Percentiles rank a stretch among this genome's conserved stretches.
phyloP scores from a whole-genome alignment of 2,888 invertebrate species.

The Mongoloraphidia duomilia region DNA sequence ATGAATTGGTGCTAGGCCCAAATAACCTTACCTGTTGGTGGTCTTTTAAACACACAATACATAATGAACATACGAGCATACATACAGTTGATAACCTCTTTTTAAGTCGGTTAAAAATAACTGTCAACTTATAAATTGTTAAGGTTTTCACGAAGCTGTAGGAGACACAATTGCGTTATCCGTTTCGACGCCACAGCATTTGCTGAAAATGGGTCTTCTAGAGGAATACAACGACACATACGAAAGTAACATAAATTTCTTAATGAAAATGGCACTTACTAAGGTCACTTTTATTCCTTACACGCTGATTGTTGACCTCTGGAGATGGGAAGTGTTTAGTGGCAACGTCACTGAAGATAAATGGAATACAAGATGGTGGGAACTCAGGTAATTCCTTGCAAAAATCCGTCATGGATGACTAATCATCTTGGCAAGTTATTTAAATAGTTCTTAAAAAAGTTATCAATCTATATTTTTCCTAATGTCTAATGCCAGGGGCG shows the following conservation, averaged over 20 bases:
- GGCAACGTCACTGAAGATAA: slow-evolving; percentile 28
- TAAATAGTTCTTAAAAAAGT: too few relatives aligned
- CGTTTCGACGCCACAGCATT: slow-evolving; percentile 36
- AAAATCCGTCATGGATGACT: too few relatives aligned
- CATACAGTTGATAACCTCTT: too few relatives aligned
- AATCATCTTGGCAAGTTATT: too few relatives aligned
- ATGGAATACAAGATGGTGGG: slow-evolving; percentile 33
- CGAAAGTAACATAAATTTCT: slow-evolving; percentile 29
- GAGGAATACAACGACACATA: slow-evolving; percentile 25
- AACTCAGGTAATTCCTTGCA: slow-evolving; percentile 16
- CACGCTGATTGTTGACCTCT: slow-evolving; percentile 38
- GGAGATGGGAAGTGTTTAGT: slow-evolving; percentile 42
- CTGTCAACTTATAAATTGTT: too few relatives aligned
- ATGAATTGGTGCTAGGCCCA: too few relatives aligned
- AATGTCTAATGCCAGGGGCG: too few relatives aligned
- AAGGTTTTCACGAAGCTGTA: slow-evolving; percentile 49
- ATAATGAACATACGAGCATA: too few relatives aligned
- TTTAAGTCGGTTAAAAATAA: too few relatives aligned
- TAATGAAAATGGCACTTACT: slow-evolving; percentile 32
- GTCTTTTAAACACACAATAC: too few relatives aligned
- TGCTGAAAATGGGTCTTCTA: slow-evolving; percentile 30
- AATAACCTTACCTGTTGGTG: too few relatives aligned
- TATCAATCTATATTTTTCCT: too few relatives aligned
- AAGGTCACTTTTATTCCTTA: slow-evolving; percentile 41
- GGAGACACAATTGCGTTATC: slow-evolving; percentile 47